These are phyloP conservation scores for Chiloscyllium punctatum DNA, from an alignment of 2,797 vertebrate species.

Conservation along the genomic window DNA sequence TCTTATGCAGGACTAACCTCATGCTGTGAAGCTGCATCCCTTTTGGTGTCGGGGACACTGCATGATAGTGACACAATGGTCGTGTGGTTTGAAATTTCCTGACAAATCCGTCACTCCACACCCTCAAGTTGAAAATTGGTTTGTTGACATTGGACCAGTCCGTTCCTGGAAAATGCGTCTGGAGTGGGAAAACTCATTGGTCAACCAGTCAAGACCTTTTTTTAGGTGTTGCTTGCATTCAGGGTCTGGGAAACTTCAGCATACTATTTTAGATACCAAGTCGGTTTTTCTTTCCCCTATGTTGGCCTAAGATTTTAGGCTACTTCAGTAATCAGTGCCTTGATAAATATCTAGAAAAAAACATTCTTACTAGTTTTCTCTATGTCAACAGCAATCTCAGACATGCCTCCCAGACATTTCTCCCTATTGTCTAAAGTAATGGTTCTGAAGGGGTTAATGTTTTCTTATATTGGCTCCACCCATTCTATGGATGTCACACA, in stretches of 20 bases:
- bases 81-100: not conserved
- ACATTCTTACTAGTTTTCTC: not conserved
- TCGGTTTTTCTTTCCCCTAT: not conserved
- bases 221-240: not conserved
- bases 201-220: not conserved
- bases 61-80: not conserved
- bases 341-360: not conserved
- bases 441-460: no score
- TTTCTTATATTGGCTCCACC: no score
- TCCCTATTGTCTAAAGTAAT: not conserved
- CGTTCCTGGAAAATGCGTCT: not conserved
- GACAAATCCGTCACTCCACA: not conserved
- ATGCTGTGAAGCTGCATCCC: not conserved
- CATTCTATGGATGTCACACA: no score
- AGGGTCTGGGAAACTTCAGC: not conserved
- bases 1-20: not conserved
- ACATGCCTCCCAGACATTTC: not conserved
- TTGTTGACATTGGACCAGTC: not conserved
- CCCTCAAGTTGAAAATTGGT: not conserved
- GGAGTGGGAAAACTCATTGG: not conserved
- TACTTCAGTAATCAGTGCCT: not conserved
- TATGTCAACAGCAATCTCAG: not conserved
- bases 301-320: not conserved
- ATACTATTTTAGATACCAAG: not conserved
- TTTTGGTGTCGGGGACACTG: not conserved